A percentile compares a stretch with the other conserved stretches of the same genome.
These are phyloP conservation scores for Bellardia pandia DNA, from an alignment of 2,888 invertebrate species.

Conservation along the genomic window DNA sequence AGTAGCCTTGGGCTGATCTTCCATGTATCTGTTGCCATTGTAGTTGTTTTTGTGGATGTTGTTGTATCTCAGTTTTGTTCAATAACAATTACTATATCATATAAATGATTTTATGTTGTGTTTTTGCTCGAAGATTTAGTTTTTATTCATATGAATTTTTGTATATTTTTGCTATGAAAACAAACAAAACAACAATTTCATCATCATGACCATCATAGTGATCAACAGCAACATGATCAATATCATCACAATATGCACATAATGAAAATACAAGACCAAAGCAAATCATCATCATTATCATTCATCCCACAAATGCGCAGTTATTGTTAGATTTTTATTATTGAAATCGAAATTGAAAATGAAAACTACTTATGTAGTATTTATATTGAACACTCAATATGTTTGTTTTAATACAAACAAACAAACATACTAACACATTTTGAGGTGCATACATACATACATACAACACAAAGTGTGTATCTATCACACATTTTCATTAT, in stretches of 20 bases:
- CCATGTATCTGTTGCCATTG: constrained; percentile 33
- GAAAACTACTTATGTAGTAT: constrained; percentile 55
- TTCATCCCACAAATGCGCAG: constrained; percentile 62
- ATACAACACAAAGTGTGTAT: constrained; percentile 23
- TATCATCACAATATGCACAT: constrained; percentile 11
- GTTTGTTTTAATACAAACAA: constrained; percentile 40
- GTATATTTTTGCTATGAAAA: constrained; percentile 59
- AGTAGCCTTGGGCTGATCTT: constrained; percentile 56
- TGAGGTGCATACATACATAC: constrained; percentile 22
- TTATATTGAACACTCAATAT: constrained; percentile 64
- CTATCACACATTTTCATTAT: constrained; percentile 47
- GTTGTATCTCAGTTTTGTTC: constrained; percentile 40
- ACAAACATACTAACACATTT: too few species aligned
- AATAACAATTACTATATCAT: constrained; percentile 49
- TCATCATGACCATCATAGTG: constrained; percentile 41
- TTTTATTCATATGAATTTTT: constrained; percentile 33
- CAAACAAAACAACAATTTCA: constrained; percentile 45
- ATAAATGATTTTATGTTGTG: constrained; percentile 51
- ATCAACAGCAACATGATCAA: constrained; percentile 33
- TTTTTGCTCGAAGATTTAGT: constrained; percentile 32
- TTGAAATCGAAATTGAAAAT: constrained; percentile 52
- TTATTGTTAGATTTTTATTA: constrained; percentile 40
- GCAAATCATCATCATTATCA: constrained; percentile 20
- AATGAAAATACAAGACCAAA: neutral
- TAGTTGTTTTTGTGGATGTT: constrained; percentile 26